A percentile compares a stretch with the other conserved stretches of the same genome.
phyloP scores from a whole-genome alignment of 2,797 vertebrate genomes.

The Australoheros facetus region DNA sequence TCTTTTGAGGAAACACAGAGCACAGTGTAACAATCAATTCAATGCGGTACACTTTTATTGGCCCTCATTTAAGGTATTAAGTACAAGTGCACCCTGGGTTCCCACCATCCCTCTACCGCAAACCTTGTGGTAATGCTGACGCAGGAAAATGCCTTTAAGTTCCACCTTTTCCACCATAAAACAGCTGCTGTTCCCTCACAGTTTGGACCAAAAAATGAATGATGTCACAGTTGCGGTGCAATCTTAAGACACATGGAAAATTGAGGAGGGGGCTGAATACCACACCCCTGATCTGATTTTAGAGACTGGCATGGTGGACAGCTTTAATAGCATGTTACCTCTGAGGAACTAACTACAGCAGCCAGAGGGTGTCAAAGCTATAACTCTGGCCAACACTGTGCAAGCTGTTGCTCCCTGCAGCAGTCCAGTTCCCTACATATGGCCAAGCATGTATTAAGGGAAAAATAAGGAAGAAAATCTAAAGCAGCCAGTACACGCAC shows the following conservation, averaged over 20 bases:
- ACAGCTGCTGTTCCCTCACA: constrained; percentile 55
- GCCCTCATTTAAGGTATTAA: constrained; percentile 47
- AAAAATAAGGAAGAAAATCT: constrained; percentile 24
- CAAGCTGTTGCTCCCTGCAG: constrained; percentile 50
- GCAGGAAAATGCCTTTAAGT: constrained; percentile 62
- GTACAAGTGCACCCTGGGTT: constrained; percentile 56
- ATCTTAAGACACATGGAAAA: constrained; percentile 37
- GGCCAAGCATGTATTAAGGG: constrained; percentile 49
- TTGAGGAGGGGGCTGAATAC: constrained; percentile 17
- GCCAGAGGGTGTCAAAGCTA: constrained; percentile 35
- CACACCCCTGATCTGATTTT: constrained; percentile 37
- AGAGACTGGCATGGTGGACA: constrained; percentile 11
- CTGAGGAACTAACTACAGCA: constrained; percentile 11
- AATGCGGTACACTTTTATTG: constrained; percentile 44
- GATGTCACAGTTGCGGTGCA: constrained; percentile 64
- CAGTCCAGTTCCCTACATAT: constrained; percentile 48
- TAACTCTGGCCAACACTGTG: constrained; percentile 19
- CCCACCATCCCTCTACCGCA: constrained; percentile 47
- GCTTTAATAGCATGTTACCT: constrained; percentile 9
- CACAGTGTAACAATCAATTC: constrained; percentile 1
- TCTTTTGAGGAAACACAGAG: background rate
- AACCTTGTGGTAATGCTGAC: constrained; percentile 60
- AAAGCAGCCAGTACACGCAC: background rate
- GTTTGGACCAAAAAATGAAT: constrained; percentile 51
- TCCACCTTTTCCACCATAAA: constrained; percentile 74